Base-by-base conservation (phyloP, 2,888 invertebrate genomes). In the Plutella xylostella region DNA sequence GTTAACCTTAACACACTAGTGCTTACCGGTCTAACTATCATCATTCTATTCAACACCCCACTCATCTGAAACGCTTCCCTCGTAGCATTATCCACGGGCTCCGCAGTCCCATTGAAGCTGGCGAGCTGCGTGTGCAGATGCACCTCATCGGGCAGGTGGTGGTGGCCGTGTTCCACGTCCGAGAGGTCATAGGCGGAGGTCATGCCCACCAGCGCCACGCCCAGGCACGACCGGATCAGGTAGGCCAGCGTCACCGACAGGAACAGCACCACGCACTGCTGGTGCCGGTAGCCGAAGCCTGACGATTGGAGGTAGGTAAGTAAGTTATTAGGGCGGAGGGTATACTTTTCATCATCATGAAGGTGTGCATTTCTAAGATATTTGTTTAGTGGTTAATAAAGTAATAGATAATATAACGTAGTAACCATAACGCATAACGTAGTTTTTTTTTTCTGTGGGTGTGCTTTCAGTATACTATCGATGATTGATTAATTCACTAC, bases 191-290 rank as follows among this genome's bases (percentile, higher is more conserved):
- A n/a, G n/a, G n/a, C n/a, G n/a, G n/a, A n/a, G 9, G 67, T 68
- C 89, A 91, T 90, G 1, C 88, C 89, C 1, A 90, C 89, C 18
- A 91, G 68, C 0, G 88, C 87, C 0, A 90, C 88, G 0, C 90
- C 89, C 63, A 90, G 82, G 50, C 87, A 88, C 0, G 88, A 79
- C 47, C 90, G 70, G 70, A 89, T 84, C 9, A 87, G 87, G 63
- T 89, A 90, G 2, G 86, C 88, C 34, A 86, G 78, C 1, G 86
- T 72, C 15, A 88, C 67, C 1, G 87, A 78, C 12, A 84, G 58
- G 54, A 89, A 87, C 39, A 90, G 65, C 39, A 90, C 65, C 0
- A 88, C 47, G 15, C 86, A 79, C 61, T 90, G 90, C 28, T 85
- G 68, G 56, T 90, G 90, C 34, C 90, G 72, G 48, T 63, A 62